phyloP scores from a whole-genome alignment of 2,797 vertebrate species.

The Zenarchopterus dispar region DNA sequence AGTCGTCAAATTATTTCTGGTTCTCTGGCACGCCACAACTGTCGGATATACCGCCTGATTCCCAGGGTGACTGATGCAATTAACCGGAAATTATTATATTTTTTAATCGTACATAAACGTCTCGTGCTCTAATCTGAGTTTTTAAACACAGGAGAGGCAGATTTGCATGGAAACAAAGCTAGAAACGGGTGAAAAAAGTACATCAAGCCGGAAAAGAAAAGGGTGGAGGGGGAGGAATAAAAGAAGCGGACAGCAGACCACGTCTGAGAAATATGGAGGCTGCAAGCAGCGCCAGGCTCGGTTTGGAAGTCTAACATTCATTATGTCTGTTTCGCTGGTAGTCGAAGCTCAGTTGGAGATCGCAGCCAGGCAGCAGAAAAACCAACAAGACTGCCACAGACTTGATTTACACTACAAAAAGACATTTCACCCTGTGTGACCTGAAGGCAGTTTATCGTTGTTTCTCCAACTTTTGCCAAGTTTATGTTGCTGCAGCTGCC shows the following conservation, averaged over 20 bases:
- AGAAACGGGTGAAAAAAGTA: slow-evolving; percentile 3
- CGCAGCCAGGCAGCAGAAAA: slow-evolving; percentile 53
- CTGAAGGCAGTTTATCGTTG: slow-evolving; percentile 46
- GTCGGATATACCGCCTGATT: slow-evolving; percentile 24
- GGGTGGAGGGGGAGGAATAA: background rate
- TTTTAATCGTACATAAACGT: slow-evolving; percentile 20
- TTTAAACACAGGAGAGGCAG: slow-evolving; percentile 8
- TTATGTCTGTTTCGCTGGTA: slow-evolving; percentile 63
- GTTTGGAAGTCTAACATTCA: slow-evolving; percentile 64
- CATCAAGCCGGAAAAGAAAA: slow-evolving; percentile 10
- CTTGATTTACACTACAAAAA: slow-evolving; percentile 72
- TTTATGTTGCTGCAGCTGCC: slow-evolving; percentile 41
- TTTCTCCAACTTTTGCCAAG: slow-evolving; percentile 59
- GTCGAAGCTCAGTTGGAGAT: slow-evolving; percentile 60
- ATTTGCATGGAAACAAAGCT: slow-evolving; percentile 1
- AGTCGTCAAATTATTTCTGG: slow-evolving; percentile 38
- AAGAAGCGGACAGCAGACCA: slow-evolving; percentile 17
- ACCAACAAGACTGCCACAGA: slow-evolving; percentile 57
- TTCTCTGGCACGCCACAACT: slow-evolving; percentile 26
- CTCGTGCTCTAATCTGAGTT: slow-evolving; percentile 12
- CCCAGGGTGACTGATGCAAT: slow-evolving; percentile 33
- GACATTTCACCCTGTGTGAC: slow-evolving; percentile 59
- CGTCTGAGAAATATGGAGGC: slow-evolving; percentile 49
- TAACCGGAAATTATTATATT: slow-evolving; percentile 34
- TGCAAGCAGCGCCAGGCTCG: slow-evolving; percentile 41